These are phyloP conservation scores for Brevimyrus niger DNA, from an alignment of 2,113 vertebrate genomes.

Conservation along the genomic window DNA sequence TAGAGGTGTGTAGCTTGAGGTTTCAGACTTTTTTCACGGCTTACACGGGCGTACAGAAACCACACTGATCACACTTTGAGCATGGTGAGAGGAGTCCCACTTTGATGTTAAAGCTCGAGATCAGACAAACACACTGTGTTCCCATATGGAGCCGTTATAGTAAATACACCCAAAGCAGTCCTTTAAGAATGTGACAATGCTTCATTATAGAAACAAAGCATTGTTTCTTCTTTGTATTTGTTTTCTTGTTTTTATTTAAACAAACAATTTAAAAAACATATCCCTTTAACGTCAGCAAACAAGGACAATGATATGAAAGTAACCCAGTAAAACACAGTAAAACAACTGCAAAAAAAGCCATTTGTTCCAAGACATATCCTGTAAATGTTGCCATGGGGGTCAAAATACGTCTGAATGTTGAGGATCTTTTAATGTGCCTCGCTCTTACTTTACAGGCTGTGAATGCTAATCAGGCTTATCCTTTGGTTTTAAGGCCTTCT, in stretches of 20 bases:
- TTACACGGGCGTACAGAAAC: not conserved
- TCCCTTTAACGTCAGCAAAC: not conserved
- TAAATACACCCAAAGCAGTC: not conserved
- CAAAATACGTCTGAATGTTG: conserved; percentile 1
- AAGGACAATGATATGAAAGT: not conserved
- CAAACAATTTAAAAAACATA: too few species aligned
- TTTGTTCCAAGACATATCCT: not conserved
- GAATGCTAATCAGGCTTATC: conserved; percentile 11
- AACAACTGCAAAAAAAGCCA: not conserved
- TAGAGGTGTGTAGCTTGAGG: not conserved
- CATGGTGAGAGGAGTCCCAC: not conserved
- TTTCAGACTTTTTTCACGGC: not conserved
- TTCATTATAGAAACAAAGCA: not conserved
- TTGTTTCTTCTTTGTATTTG: too few species aligned
- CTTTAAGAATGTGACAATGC: not conserved
- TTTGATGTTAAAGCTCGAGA: not conserved
- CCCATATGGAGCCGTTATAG: not conserved
- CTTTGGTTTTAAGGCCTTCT: conserved; percentile 1
- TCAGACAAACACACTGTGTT: not conserved
- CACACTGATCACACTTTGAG: not conserved
- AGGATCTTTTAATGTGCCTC: conserved; percentile 7
- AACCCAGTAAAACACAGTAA: not conserved
- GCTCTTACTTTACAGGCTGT: conserved; percentile 6
- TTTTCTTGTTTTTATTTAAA: too few species aligned
- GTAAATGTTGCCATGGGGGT: conserved; percentile 13